Base-by-base conservation (phyloP, 1,140 invertebrate species). In the Micrasema minimum region DNA sequence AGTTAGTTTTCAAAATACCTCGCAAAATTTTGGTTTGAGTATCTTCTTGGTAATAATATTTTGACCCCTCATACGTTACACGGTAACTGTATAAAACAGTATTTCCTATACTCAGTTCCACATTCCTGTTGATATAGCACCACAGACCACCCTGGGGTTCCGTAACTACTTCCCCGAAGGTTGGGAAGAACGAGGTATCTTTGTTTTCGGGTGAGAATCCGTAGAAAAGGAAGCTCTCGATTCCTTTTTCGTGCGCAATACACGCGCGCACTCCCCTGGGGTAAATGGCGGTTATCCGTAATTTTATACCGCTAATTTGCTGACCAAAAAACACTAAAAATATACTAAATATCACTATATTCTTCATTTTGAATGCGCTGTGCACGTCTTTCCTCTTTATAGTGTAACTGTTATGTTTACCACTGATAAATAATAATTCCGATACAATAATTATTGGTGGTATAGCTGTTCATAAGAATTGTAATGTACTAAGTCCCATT, bases 101-200 rank as follows among this genome's bases (percentile, higher is more conserved):
- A n/a, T 66, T 50, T 14, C 20, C 20, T 0, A 51, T 37, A 7
- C 45, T 46, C 10, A 71, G 20, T 23, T 9, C 2, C 10, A 45
- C 6, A 2, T 57, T 37, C 0, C 16, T 46, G 11, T 72, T 67
- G 2, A 55, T 26, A 31, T 64, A 72, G 31, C 71, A 72, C 71
- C 65, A 72, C 11, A 35, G 23, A 10, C 71, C 71, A 31, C 62
- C 59, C 0, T 31, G 2, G 0, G 66, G 37, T 22, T 20, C 10
- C 43, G 16, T 12, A 9, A 66, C 69, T n/a, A 41, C 20, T 10
- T 31, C 50, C 37, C 31, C 22, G 20, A 66, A 61, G 16, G 7
- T 11, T 16, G 18, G 12, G 37, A 10, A 0, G 10, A 11, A 2
- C n/a, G 23, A 18, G 6, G 62, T 16, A 2, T 1, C 9, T 11